A percentile compares a stretch with the other conserved stretches of the same genome.
These are phyloP conservation scores for Adoxophyes honmai DNA, from an alignment of 1,140 invertebrate species.

Conservation along the genomic window DNA sequence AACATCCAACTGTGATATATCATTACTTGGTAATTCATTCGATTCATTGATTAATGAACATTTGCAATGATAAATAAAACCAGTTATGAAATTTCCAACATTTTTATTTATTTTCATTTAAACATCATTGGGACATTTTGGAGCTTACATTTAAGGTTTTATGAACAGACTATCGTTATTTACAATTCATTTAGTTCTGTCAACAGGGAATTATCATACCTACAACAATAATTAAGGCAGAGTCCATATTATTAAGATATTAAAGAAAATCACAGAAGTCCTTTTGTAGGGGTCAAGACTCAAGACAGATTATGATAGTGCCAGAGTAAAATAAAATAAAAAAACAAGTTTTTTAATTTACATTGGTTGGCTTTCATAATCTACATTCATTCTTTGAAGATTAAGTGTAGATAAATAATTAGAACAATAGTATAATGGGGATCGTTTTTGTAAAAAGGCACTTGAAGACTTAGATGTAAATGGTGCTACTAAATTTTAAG, in stretches of 20 bases:
- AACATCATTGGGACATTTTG: constrained; percentile 19
- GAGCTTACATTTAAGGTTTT: constrained; percentile 12
- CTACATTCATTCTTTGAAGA: too few species aligned
- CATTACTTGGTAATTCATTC: constrained; percentile 10
- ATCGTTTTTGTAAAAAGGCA: too few species aligned
- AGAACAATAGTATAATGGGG: too few species aligned
- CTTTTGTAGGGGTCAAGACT: too few species aligned
- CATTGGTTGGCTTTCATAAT: neutral
- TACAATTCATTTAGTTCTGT: neutral
- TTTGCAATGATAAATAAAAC: constrained; percentile 15
- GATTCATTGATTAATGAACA: neutral
- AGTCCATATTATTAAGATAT: constrained; percentile 33
- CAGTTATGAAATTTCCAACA: constrained; percentile 12
- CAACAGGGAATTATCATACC: too few species aligned
- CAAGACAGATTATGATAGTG: too few species aligned
- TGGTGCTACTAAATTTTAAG: too few species aligned
- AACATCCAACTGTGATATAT: constrained; percentile 63
- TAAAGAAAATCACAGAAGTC: constrained; percentile 65
- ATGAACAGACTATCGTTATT: constrained; percentile 16
- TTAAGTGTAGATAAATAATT: too few species aligned
- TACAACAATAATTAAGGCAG: too few species aligned
- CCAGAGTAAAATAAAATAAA: too few species aligned
- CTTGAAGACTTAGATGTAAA: too few species aligned
- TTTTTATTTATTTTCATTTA: constrained; percentile 18
- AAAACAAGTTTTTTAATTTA: constrained; percentile 24